These are phyloP conservation scores for Cactoblastis cactorum DNA, from an alignment of 2,888 invertebrate species.

Conservation along the genomic window DNA sequence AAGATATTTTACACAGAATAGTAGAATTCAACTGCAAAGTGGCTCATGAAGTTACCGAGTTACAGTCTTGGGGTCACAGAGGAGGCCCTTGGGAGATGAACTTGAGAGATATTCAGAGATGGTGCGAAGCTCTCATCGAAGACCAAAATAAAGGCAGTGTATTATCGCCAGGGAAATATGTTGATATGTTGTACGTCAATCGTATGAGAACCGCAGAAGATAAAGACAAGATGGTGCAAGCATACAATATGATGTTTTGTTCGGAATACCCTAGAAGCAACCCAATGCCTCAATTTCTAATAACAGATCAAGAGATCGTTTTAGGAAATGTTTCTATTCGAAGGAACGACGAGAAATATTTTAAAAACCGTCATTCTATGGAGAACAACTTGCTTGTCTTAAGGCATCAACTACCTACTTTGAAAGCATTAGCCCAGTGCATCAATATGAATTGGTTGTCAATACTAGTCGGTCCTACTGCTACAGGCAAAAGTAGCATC, in stretches of 20 bases:
- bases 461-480: slow-evolving; percentile 89
- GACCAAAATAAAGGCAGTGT: slow-evolving; percentile 41
- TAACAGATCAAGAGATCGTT: slow-evolving; percentile 78
- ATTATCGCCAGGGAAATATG: slow-evolving; percentile 79
- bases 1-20: slow-evolving; percentile 83
- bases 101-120: slow-evolving; percentile 94
- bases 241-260: slow-evolving; percentile 69
- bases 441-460: slow-evolving; percentile 95
- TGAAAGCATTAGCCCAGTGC: slow-evolving; percentile 92
- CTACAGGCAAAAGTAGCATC: slow-evolving; percentile 89
- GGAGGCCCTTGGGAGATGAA: slow-evolving; percentile 99
- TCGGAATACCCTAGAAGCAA: slow-evolving; percentile 72
- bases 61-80: slow-evolving; percentile 85
- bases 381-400: slow-evolving; percentile 67
- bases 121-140: slow-evolving; percentile 88
- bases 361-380: slow-evolving; percentile 50
- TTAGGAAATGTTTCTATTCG: slow-evolving; percentile 82
- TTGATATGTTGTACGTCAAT: slow-evolving; percentile 90
- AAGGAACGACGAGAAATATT: slow-evolving; percentile 58
- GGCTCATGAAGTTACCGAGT: slow-evolving; percentile 80
- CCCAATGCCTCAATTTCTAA: slow-evolving; percentile 76
- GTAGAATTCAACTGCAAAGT: slow-evolving; percentile 88
- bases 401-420: slow-evolving; percentile 79
- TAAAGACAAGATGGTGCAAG: slow-evolving; percentile 82
- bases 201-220: slow-evolving; percentile 91